Evolutionary conservation across 2,888 invertebrate species (phyloP), one percentile per base, ranked within the genome.

Genomic region (Caradrina kadenii): DNA sequence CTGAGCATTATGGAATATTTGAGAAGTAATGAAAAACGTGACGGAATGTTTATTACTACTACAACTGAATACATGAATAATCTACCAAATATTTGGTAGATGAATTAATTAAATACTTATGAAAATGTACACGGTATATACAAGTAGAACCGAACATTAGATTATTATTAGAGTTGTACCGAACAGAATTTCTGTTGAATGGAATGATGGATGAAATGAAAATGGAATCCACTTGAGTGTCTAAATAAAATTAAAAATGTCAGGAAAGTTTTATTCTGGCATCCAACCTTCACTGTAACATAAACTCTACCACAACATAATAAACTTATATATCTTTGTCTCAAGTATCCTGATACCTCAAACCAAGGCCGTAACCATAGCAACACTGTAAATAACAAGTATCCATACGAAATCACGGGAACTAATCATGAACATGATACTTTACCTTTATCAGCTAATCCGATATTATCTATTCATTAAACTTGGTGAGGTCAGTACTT

Each of bases 381-480:
- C 48, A 39, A 76, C 72, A n/a, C n/a, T n/a, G 50, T 54, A 63
- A 79, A 77, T 75, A 80, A 75, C 73, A 79, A 66, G 45, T 58
- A 52, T 52, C 54, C 62, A 45, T 50, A 69, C 42, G 50, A 80
- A 77, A 71, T 78, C 77, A 69, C 53, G 56, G 58, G 59, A 69
- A 69, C 53, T 64, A 71, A 79, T 79, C 72, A 73, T 31, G 52
- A 58, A 52, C 35, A 67, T 19, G 50, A 66, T 75, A 70, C 54
- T 31, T 11, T 22, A 39, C 42, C 42, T 72, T 78, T 84, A 86
- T 84, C 79, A 69, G 52, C 17, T 63, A 62, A 77, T 72, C 48
- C 13, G 48, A 72, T 80, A 81, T 79, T 77, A 80, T 84, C 83
- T 82, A 69, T 82, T 83, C 65, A 84, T 82, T 82, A 8, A 82